Evolutionary conservation across 2,797 vertebrate genomes (phyloP), one percentile per base, ranked within the genome.

Genomic region (Oryzias sinensis): DNA sequence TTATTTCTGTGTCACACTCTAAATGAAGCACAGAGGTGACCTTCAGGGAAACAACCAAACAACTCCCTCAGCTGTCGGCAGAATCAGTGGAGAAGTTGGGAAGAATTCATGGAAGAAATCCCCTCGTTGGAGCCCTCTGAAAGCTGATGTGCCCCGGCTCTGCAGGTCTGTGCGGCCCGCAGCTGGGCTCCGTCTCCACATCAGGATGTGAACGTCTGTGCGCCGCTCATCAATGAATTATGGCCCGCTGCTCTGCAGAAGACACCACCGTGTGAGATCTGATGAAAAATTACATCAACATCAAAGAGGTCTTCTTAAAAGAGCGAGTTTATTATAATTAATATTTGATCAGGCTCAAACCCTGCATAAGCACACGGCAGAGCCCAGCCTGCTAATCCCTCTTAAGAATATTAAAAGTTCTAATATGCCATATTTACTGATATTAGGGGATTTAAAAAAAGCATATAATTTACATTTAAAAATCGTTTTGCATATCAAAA

Each of bases 311-410:
- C 59, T 75, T 84, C 83, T 86, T 90, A 87, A 89, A 87, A 88
- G 90, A 88, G 89, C 82, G 81, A 90, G 83, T 91, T 90, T 90
- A 89, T 83, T 80, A 78, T 49, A 83, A 89, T 90, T 83, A 90
- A 91, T 91, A 91, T 89, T 90, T 91, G 86, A 91, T 89, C 66
- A 82, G 62, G 82, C 77, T 81, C 81, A 85, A 86, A 74, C 68
- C 74, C 79, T 76, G 84, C 77, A 84, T 80, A 84, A 84, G 83
- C 83, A 88, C 84, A 86, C 78, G 78, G 73, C 68, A 84, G 76
- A 72, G 15, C 70, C 79, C 80, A 59, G 81, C 59, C 68, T 72
- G 80, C 72, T 88, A 84, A 90, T 90, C 89, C 33, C 33, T 90
- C 85, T 67, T 74, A 88, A 87, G 83, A 90, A 87, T 85, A 89